Evolutionary conservation across 2,888 invertebrate genomes (phyloP).

Genomic region (Apamea crenata): DNA sequence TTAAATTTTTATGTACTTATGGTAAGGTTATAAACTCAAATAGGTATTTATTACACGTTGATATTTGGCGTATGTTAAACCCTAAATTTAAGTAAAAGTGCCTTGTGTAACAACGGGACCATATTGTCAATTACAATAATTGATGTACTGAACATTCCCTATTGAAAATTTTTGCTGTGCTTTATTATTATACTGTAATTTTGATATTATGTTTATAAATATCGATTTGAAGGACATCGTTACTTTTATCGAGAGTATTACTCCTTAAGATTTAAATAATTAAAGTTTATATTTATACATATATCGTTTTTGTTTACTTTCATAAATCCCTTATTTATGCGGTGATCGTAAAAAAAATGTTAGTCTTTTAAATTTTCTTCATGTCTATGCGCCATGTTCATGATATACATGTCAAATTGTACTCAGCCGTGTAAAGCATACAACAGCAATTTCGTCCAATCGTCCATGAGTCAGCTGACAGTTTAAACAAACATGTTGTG

Average conservation of each 20-base stretch:
- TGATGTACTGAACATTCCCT: constrained; percentile 89
- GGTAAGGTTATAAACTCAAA: constrained; percentile 75
- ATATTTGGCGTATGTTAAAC: constrained; percentile 69
- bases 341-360: neutral
- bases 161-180: constrained; percentile 78
- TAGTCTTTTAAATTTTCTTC: neutral
- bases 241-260: constrained; percentile 88
- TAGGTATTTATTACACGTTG: constrained; percentile 75
- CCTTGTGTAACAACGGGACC: constrained; percentile 84
- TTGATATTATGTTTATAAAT: constrained; percentile 80
- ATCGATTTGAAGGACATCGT: constrained; percentile 83
- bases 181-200: constrained; percentile 76
- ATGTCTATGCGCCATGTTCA: neutral
- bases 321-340: neutral
- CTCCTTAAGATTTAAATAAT: constrained; percentile 84
- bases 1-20: constrained; percentile 79
- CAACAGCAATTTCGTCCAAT: neutral
- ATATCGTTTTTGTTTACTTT: constrained; percentile 58
- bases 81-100: constrained; percentile 77
- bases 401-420: neutral
- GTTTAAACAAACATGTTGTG: neutral
- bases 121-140: constrained; percentile 81
- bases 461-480: neutral
- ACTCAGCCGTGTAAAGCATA: neutral
- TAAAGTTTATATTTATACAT: constrained; percentile 82